Base-by-base conservation (phyloP, 2,113 vertebrate species). In the Dasyprocta punctata region DNA sequence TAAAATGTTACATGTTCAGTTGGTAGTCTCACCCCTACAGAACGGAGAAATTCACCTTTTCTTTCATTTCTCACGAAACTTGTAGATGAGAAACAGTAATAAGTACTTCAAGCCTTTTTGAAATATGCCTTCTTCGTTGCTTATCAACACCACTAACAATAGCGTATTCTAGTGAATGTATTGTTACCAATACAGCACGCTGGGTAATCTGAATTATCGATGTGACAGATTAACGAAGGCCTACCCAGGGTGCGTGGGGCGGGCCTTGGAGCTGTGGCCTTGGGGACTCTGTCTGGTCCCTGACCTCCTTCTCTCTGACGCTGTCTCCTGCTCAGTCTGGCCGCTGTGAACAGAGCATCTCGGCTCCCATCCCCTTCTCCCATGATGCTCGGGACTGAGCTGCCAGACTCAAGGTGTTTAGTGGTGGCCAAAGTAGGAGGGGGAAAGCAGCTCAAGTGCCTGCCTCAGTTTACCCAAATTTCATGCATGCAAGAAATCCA, bases 391-490 rank as follows among this genome's bases (percentile, higher is more conserved):
- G 13, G 61, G 38, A 38, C 19, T 9, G 67, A 91, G 63, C 49
- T 77, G 88, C 36, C 11, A 2, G 49, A 38, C 44, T 33, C 11
- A 36, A 75, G 80, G 52, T 38, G 71, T 4, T 22, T 5, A 22
- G 58, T 49, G 56, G 9, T 1, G 60, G 20, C 7, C 41, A 90
- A 85, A 67, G 80, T 16, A 8, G 17, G 13, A 2, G 41, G 30
- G 33, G 26, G 56, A 63, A 84, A n/a, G 52, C 7, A 30, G 17
- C 30, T 41, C 33, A 13, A n/a, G 4, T 13, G 3, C 26, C 44
- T 12, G 12, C 36, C 16, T 4, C 1, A 19, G 19, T 2, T 36
- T 26, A 6, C 36, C 38, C 0, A 13, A 26, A 3, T 26, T 10
- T 38, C 1, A 3, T 2, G n/a, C 5, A 58, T 1, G 19, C 17